Conservation (phyloP, 2,888 invertebrate species). For the Agrypnus murinus region DNA sequence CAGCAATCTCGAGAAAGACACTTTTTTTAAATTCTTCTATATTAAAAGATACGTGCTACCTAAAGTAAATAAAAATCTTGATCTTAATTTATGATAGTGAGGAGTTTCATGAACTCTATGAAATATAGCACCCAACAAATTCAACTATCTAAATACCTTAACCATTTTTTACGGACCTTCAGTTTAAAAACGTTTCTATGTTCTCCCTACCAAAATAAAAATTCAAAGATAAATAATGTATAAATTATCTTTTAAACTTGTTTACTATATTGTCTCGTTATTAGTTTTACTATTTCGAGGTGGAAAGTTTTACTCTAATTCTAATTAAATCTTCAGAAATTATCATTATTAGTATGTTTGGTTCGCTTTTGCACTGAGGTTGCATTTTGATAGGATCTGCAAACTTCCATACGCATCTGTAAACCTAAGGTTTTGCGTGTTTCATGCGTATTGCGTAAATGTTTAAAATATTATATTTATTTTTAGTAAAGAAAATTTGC, state of each 20-base stretch:
- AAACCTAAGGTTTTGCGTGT: too few relatives aligned
- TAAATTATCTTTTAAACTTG: conserved; percentile 17
- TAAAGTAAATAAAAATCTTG: conserved; percentile 9
- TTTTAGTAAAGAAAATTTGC: too few relatives aligned
- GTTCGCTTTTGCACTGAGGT: too few relatives aligned
- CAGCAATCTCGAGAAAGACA: too few relatives aligned
- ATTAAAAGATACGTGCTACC: conserved; percentile 1
- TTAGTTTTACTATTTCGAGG: conserved; percentile 18
- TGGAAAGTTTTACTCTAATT: background rate
- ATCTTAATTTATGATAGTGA: conserved; percentile 10
- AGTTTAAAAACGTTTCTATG: background rate
- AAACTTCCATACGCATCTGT: too few relatives aligned
- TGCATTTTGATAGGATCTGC: too few relatives aligned
- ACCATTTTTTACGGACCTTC: background rate
- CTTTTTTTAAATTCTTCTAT: too few relatives aligned
- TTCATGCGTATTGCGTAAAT: too few relatives aligned
- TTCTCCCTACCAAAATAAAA: background rate
- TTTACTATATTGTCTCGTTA: conserved; percentile 7
- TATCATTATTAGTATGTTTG: too few relatives aligned
- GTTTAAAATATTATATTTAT: too few relatives aligned
- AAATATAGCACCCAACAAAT: too few relatives aligned
- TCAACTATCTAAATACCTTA: background rate
- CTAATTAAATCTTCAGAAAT: too few relatives aligned
- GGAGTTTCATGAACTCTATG: background rate
- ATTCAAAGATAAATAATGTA: conserved; percentile 14